These are phyloP conservation scores for Tiaroga cobitis DNA, from an alignment of 2,797 vertebrate species.

Conservation along the genomic window DNA sequence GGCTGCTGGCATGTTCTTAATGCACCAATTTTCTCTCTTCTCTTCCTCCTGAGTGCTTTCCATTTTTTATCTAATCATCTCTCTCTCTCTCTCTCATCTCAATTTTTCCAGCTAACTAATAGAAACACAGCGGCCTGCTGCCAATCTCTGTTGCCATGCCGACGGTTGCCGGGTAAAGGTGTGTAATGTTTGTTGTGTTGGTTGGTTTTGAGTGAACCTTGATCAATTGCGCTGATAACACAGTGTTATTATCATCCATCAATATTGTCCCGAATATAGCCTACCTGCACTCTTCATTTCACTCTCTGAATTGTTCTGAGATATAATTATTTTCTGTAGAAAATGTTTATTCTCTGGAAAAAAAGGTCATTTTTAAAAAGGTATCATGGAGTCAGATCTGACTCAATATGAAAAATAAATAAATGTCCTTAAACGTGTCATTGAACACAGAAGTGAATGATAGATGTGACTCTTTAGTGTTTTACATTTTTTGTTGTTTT, in stretches of 20 bases:
- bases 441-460: background rate
- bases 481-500: background rate
- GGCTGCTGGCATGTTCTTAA: constrained; percentile 62
- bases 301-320: constrained; percentile 11
- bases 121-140: constrained; percentile 66
- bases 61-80: constrained; percentile 76
- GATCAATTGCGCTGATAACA: constrained; percentile 72
- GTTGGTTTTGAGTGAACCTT: constrained; percentile 69
- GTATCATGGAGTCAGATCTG: background rate
- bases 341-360: background rate
- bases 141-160: constrained; percentile 75
- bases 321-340: background rate
- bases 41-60: constrained; percentile 69
- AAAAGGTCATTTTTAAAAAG: background rate
- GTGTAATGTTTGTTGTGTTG: constrained; percentile 43
- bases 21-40: constrained; percentile 58
- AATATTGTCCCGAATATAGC: constrained; percentile 41
- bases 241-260: constrained; percentile 65
- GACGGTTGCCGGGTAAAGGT: constrained; percentile 72
- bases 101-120: constrained; percentile 74
- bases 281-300: constrained; percentile 20
- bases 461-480: background rate
- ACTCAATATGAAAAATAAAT: background rate
- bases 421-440: no score
- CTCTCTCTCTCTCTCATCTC: constrained; percentile 68